Conservation (phyloP, 1,140 invertebrate genomes). For the Lordiphosa mommai region DNA sequence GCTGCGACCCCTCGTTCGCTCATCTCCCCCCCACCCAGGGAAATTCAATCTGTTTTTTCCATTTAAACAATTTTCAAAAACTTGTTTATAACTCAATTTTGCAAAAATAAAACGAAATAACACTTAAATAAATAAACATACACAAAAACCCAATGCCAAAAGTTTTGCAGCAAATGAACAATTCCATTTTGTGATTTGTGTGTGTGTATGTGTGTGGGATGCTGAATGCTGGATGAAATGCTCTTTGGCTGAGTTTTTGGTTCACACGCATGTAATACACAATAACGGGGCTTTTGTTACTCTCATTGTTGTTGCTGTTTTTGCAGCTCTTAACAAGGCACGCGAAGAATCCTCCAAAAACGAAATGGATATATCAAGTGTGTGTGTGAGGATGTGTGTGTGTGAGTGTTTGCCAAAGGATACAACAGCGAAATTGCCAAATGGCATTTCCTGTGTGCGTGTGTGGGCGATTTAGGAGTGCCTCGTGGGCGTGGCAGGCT, state of each 20-base stretch:
- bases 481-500: conserved; percentile 2
- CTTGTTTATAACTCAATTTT: conserved; percentile 78
- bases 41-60: conserved; percentile 75
- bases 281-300: conserved; percentile 26
- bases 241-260: conserved; percentile 45
- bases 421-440: conserved; percentile 61
- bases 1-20: conserved; percentile 15
- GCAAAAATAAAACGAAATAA: conserved; percentile 60
- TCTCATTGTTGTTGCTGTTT: conserved; percentile 43
- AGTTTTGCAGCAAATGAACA: conserved; percentile 44
- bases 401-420: conserved; percentile 44
- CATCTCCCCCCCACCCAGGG: conserved; percentile 8
- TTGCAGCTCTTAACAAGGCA: conserved; percentile 68
- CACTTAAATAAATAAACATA: conserved; percentile 78
- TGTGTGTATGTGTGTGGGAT: conserved; percentile 37
- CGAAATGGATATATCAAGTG: conserved; percentile 68
- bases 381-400: conserved; percentile 1
- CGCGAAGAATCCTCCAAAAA: conserved; percentile 75
- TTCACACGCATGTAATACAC: conserved; percentile 71
- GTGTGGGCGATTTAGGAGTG: background rate
- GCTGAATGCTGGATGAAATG: conserved; percentile 5
- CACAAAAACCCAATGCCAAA: conserved; percentile 58
- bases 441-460: conserved; percentile 41
- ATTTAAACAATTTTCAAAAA: conserved; percentile 77
- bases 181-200: conserved; percentile 51